Percentiles rank a stretch among this genome's conserved stretches.
Conservation (phyloP, 2,888 invertebrate species). For the Erynnis tages region DNA sequence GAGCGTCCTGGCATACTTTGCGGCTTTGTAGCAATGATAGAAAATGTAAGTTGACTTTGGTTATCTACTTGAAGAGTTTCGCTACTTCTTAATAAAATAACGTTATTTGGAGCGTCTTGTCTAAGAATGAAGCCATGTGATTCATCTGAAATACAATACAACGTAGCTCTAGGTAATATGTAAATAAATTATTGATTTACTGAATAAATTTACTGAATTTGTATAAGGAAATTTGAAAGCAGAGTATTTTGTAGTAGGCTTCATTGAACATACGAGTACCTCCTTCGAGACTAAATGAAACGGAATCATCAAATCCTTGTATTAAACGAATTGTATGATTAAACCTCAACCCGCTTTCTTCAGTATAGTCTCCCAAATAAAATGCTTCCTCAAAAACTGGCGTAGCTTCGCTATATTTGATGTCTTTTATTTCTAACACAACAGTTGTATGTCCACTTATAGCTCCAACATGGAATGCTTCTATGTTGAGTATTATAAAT, state of each 20-base stretch:
- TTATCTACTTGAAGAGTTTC: slow-evolving; percentile 29
- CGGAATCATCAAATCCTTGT: slow-evolving; percentile 41
- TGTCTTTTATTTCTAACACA: slow-evolving; percentile 31
- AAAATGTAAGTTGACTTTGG: slow-evolving; percentile 37
- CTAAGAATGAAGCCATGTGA: slow-evolving; percentile 36
- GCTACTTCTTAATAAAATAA: slow-evolving; percentile 26
- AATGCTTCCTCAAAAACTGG: slow-evolving; percentile 40
- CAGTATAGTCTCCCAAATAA: slow-evolving; percentile 42
- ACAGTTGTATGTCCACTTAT: slow-evolving; percentile 33
- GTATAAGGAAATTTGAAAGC: not conserved
- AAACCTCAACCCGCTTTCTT: slow-evolving; percentile 38
- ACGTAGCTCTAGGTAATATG: not conserved
- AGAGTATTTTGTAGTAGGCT: not conserved
- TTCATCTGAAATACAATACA: slow-evolving; percentile 36
- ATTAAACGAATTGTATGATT: slow-evolving; percentile 37
- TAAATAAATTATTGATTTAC: not conserved
- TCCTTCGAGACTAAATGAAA: slow-evolving; percentile 42
- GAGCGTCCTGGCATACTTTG: slow-evolving; percentile 34
- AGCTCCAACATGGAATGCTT: slow-evolving; percentile 32
- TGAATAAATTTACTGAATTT: not conserved
- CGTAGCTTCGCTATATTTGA: slow-evolving; percentile 22
- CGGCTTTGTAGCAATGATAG: slow-evolving; percentile 37
- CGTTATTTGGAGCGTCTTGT: slow-evolving; percentile 30
- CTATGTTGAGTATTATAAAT: slow-evolving; percentile 34
- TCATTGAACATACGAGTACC: slow-evolving; percentile 11